phyloP scores from a whole-genome alignment of 2,113 vertebrate species.

The Tamias sibiricus region DNA sequence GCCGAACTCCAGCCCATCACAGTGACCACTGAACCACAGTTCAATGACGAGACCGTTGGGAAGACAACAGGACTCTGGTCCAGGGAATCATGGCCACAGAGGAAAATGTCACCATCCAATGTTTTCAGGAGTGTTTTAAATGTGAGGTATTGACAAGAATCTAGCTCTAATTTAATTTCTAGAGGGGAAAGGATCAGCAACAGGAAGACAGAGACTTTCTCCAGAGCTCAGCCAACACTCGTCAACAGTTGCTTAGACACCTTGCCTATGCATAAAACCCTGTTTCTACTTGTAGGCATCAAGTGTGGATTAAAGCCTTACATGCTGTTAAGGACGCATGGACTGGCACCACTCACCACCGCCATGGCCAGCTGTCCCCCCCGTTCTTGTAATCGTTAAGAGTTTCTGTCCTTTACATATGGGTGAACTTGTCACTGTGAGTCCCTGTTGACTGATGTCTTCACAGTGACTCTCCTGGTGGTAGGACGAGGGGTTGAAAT shows the following conservation, averaged over 20 bases:
- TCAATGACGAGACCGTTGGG: background rate
- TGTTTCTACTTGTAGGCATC: background rate
- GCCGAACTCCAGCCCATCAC: background rate
- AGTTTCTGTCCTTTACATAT: background rate
- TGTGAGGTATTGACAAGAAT: background rate
- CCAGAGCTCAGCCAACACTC: background rate
- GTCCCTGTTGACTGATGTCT: background rate
- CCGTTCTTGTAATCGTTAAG: background rate
- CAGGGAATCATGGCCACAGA: background rate
- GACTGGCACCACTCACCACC: background rate
- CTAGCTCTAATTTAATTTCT: background rate
- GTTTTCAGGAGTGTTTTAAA: background rate
- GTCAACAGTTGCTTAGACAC: background rate
- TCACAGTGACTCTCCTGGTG: too few species aligned
- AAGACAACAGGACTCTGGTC: background rate
- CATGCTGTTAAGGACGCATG: background rate
- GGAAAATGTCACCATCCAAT: background rate
- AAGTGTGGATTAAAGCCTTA: background rate
- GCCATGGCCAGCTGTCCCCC: fast-evolving
- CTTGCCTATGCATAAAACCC: background rate
- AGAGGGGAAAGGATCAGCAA: background rate
- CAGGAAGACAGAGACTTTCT: background rate
- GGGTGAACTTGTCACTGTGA: too few species aligned
- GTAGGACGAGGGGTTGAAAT: too few species aligned
- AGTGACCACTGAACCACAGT: too few species aligned